Conservation (phyloP, 2,888 invertebrate species). For the Volucella bombylans region DNA sequence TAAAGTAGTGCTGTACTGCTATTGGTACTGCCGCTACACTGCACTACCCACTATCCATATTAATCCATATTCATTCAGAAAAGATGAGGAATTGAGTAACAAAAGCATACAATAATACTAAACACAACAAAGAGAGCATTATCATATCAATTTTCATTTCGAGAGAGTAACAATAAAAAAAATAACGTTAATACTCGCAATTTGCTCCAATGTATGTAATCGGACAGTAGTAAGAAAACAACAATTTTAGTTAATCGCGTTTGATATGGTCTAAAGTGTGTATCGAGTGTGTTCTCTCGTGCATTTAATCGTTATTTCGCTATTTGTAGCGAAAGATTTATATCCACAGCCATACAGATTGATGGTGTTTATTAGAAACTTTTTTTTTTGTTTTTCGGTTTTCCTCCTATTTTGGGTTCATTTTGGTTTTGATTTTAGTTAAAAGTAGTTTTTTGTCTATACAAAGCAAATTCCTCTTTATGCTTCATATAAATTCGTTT, state of each 20-base stretch:
- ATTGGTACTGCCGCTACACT: too few relatives aligned
- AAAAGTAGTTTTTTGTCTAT: background rate
- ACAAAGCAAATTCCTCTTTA: background rate
- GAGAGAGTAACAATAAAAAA: conserved; percentile 6
- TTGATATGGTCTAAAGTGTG: conserved; percentile 46
- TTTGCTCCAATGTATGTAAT: conserved; percentile 18
- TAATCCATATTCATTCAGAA: conserved; percentile 48
- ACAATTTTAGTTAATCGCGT: conserved; percentile 41
- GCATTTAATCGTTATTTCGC: conserved; percentile 12
- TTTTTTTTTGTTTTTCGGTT: conserved; percentile 3
- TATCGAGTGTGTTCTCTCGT: conserved; percentile 31
- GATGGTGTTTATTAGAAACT: background rate
- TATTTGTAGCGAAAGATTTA: conserved; percentile 4
- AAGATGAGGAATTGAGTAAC: conserved; percentile 55
- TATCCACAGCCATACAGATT: background rate
- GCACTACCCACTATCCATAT: too few relatives aligned
- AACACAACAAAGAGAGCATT: conserved; percentile 64
- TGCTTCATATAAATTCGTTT: background rate
- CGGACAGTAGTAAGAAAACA: conserved; percentile 18
- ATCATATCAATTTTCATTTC: conserved; percentile 48
- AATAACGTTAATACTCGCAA: background rate
- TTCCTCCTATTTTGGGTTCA: background rate
- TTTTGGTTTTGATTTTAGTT: conserved; percentile 34
- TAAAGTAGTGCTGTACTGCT: too few relatives aligned
- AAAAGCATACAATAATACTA: conserved; percentile 48